Conservation (phyloP, 2,113 vertebrate species). For the Hemichromis elongatus region DNA sequence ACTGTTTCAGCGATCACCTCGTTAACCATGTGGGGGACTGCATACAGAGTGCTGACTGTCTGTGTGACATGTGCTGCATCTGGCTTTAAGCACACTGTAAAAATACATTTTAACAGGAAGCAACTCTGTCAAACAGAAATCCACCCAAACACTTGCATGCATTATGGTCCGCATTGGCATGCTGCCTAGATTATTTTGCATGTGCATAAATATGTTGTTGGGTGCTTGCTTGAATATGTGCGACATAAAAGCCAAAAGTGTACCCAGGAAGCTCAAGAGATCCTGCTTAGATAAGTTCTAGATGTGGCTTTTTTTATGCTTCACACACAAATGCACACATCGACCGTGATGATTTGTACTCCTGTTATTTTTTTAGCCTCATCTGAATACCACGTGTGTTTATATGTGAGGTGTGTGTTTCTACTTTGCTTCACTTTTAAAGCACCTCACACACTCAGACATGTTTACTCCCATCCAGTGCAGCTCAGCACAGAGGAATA, state of each 20-base stretch:
- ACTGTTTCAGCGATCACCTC: neutral
- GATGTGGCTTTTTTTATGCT: neutral
- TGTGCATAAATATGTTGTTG: neutral
- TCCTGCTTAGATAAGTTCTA: neutral
- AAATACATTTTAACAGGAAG: conserved; percentile 56
- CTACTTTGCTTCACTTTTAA: neutral
- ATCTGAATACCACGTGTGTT: neutral
- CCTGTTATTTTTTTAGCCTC: neutral
- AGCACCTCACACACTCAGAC: neutral
- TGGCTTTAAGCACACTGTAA: conserved; percentile 50
- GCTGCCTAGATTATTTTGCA: neutral
- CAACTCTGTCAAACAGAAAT: conserved; percentile 42
- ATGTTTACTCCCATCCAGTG: neutral
- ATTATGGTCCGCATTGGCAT: conserved; percentile 12
- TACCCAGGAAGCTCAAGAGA: neutral
- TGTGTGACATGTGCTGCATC: conserved; percentile 37
- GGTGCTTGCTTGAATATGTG: neutral
- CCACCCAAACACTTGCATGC: conserved; percentile 45
- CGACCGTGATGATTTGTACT: neutral
- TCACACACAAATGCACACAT: neutral
- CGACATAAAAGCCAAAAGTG: neutral
- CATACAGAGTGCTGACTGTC: neutral
- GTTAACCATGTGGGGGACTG: neutral
- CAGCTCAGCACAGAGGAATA: neutral
- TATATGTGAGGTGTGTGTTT: neutral